Conservation (phyloP, 2,888 invertebrate species). For the Orchestes rusci region DNA sequence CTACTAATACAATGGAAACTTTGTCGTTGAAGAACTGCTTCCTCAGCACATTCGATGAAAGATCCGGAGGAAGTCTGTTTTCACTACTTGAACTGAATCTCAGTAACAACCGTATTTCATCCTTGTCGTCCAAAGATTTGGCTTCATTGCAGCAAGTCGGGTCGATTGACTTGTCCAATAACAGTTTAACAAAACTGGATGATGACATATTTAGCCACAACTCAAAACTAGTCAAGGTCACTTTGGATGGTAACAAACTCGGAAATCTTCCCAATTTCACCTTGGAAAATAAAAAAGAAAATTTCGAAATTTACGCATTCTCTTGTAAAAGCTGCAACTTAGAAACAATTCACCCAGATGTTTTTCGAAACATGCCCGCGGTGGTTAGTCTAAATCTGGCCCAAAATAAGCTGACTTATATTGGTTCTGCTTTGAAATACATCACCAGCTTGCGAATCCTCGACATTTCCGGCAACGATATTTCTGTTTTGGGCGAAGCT, state of each 20-base stretch:
- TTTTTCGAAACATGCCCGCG: constrained; percentile 65
- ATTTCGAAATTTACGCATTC: constrained; percentile 41
- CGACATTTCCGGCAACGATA: constrained; percentile 64
- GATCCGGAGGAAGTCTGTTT: constrained; percentile 56
- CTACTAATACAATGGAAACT: constrained; percentile 56
- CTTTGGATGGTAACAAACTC: constrained; percentile 63
- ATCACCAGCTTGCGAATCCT: constrained; percentile 58
- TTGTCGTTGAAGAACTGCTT: constrained; percentile 64
- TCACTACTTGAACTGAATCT: constrained; percentile 51
- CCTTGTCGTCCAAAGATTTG: constrained; percentile 64
- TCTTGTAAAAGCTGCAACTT: constrained; percentile 70
- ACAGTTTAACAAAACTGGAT: constrained; percentile 60
- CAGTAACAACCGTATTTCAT: constrained; percentile 61
- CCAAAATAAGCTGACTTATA: constrained; percentile 53
- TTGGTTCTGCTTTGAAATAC: constrained; percentile 50
- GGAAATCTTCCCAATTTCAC: constrained; percentile 61
- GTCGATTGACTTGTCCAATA: constrained; percentile 66
- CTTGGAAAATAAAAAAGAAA: constrained; percentile 16
- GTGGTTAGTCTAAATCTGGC: constrained; percentile 55
- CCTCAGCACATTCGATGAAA: constrained; percentile 57
- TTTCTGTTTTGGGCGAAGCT: constrained; percentile 55
- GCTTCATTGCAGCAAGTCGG: constrained; percentile 57
- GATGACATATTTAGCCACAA: constrained; percentile 64
- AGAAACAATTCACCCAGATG: constrained; percentile 52
- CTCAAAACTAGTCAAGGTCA: constrained; percentile 59